phyloP scores from a whole-genome alignment of 1,140 invertebrate genomes.

The Trinorchestia longiramus region DNA sequence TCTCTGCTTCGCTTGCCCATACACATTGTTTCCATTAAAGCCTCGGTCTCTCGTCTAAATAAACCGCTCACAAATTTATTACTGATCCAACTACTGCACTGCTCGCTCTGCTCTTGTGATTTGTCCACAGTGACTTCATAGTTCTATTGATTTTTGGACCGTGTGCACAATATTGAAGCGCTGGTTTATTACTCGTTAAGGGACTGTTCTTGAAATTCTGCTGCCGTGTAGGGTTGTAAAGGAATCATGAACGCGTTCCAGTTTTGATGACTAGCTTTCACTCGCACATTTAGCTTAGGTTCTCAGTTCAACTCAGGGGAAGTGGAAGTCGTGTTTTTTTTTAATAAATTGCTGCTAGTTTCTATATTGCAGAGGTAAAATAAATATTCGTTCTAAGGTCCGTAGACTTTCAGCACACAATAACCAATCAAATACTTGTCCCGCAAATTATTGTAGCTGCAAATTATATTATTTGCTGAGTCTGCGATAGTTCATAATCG shows the following conservation, averaged over 20 bases:
- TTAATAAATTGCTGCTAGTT: background rate
- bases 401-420: background rate
- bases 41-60: background rate
- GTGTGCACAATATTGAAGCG: background rate
- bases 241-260: background rate
- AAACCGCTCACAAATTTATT: background rate
- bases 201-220: background rate
- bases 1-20: background rate
- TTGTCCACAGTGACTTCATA: background rate
- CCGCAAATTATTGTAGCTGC: no score
- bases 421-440: background rate
- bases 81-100: background rate
- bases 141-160: background rate
- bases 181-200: background rate
- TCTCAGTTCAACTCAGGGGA: background rate
- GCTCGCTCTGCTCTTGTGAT: background rate
- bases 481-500: no score
- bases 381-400: background rate
- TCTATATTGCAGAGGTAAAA: background rate
- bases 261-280: background rate
- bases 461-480: no score
- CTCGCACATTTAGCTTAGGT: background rate
- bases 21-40: slow-evolving; percentile 1
- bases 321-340: background rate
- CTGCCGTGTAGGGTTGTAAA: background rate